These are phyloP conservation scores for Engraulis encrasicolus DNA, from an alignment of 2,113 vertebrate species.

Conservation along the genomic window DNA sequence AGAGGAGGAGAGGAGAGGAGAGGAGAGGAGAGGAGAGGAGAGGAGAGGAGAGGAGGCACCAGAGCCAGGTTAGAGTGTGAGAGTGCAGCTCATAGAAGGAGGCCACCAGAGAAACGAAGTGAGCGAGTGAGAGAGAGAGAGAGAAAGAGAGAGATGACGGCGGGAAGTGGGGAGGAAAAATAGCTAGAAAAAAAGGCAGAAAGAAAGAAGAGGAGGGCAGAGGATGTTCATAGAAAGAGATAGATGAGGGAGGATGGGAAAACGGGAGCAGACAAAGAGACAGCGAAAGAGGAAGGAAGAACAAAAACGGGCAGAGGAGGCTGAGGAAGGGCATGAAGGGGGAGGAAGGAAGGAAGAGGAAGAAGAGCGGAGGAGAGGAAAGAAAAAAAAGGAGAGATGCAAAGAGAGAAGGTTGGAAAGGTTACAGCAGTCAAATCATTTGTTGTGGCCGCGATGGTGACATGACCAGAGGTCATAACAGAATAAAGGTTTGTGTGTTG, in stretches of 20 bases:
- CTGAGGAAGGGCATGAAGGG: not conserved
- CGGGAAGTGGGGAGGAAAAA: too few species aligned
- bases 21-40: not conserved
- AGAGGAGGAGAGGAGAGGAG: not conserved
- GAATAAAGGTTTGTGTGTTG: not conserved
- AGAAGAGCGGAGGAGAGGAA: not conserved
- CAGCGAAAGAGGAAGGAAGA: too few species aligned
- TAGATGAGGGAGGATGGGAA: not conserved
- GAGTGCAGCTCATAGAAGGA: too few species aligned
- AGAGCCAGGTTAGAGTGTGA: too few species aligned
- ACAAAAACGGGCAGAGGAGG: not conserved
- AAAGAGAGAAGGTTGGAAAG: not conserved
- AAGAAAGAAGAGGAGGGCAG: too few species aligned
- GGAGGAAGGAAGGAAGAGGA: not conserved
- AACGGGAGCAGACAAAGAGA: not conserved
- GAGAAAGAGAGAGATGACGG: not conserved
- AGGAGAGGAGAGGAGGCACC: not conserved
- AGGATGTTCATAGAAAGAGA: too few species aligned
- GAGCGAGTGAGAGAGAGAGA: not conserved
- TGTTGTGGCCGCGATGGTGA: not conserved
- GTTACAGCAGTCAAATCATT: constrained; percentile 14
- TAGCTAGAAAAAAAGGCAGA: too few species aligned
- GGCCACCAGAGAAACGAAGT: not conserved
- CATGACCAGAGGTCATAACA: not conserved
- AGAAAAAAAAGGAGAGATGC: not conserved